A percentile compares a stretch with the other conserved stretches of the same genome.
Evolutionary conservation across 2,797 vertebrate genomes (phyloP).

Genomic region (Rhynchonycteris naso): DNA sequence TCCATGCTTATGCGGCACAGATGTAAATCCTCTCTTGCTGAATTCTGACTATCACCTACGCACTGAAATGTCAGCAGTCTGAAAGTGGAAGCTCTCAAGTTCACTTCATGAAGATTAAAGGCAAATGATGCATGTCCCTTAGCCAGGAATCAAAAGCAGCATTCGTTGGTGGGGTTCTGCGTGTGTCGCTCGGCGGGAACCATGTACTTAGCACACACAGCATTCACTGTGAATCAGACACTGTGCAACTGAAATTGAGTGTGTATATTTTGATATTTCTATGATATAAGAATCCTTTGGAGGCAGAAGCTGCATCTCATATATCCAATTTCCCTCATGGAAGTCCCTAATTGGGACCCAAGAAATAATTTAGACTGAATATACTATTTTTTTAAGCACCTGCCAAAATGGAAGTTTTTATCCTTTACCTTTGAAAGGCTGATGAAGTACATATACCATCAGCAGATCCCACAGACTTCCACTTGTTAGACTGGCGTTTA

Average conservation of each 20-base stretch:
- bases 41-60: background rate
- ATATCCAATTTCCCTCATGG: background rate
- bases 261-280: background rate
- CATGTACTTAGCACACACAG: accelerated
- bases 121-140: background rate
- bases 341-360: background rate
- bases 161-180: accelerated
- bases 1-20: background rate
- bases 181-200: background rate
- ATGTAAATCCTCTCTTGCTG: background rate
- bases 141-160: background rate
- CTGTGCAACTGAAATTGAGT: accelerated
- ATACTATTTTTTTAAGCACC: background rate
- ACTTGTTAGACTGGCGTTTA: background rate
- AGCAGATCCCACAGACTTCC: background rate
- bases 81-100: background rate
- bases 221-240: background rate
- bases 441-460: background rate
- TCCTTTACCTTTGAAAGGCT: background rate
- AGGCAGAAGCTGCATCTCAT: background rate
- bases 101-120: background rate
- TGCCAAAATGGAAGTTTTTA: background rate
- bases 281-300: background rate
- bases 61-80: background rate
- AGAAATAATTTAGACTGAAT: conserved; percentile 33